phyloP scores from a whole-genome alignment of 2,113 vertebrate species.

The Ovis aries region ARS-UI_Ramb_v3.0 NC_056070.1:15355001-15355500 shows the following conservation, averaged over 20 bases:
- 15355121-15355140: conserved; percentile 36
- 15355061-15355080: background rate
- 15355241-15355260: background rate
- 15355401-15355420: background rate
- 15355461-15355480: background rate
- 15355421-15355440: background rate
- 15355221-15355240: background rate
- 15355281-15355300: background rate
- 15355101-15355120: conserved; percentile 51
- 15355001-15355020: conserved; percentile 3
- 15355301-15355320: background rate
- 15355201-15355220: background rate
- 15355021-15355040: background rate
- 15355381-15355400: background rate
- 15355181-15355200: background rate
- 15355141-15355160: background rate
- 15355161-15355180: background rate
- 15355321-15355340: background rate
- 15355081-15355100: background rate
- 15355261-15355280: background rate
- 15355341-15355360: background rate
- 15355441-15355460: background rate
- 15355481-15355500: background rate
- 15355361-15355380: background rate
- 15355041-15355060: background rate